Base-by-base conservation (phyloP, 2,113 vertebrate species). In the Ctenodactylus gundi region DNA sequence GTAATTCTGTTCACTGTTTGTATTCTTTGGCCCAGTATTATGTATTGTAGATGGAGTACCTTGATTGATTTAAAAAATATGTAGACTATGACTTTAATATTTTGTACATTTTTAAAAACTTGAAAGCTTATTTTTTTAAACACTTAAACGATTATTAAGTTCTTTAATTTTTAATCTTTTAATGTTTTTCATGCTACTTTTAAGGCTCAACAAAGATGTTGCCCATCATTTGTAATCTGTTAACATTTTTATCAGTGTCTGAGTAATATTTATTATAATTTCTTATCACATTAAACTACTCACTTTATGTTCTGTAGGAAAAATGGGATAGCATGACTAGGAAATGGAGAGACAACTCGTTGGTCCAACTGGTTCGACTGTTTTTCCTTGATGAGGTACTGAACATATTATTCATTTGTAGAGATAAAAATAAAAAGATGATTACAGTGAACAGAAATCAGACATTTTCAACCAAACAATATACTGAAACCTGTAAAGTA, bases 281-380 rank as follows among this genome's bases (percentile, higher is more conserved):
- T 10, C 67, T 92, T 93, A 85, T 75, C 27, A 68, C 49, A 31
- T 84, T 91, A 95, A 96, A 82, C 12, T 57, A 68, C 60, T 83
- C 68, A 96, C 5, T 27, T 58, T 91, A 90, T 81, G 94, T 93
- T 41, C 83, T 27, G 70, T 84, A 99, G 99, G 99, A 99, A 98
- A 99, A 99, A 97, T 99, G 99, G 99, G 99, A 99, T 98, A 99
- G 99, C 96, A 99, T 99, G 99, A 99, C 99, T n/a, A 99, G 99
- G 94, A 99, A 98, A 95, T 99, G 99, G 99, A 99, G 98, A 96
- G 99, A 99, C 95, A 99, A 99, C 95, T 99, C 99, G 96, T 97
- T 99, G 96, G 98, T 99, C 94, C 99, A 99, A 65, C 98, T 99
- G 23, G 99, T 99, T 90, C 98, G 98, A 76, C 98, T 99, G 0